Base-by-base conservation (phyloP, 2,888 invertebrate genomes). In the Cantharis rustica region DNA sequence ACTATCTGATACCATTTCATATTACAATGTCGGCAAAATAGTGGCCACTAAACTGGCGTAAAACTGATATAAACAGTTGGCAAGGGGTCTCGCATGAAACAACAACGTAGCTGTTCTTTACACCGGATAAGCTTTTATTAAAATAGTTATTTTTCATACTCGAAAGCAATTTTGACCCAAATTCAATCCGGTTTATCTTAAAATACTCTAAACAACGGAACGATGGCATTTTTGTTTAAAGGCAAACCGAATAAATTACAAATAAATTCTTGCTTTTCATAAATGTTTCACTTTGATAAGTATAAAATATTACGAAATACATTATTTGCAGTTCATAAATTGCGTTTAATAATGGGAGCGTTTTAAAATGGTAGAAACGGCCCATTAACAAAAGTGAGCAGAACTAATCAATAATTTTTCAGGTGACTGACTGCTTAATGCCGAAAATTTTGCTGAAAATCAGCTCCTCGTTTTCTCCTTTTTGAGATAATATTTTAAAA, bases 61-160 rank as follows among this genome's bases (percentile, higher is more conserved):
- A 82, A 82, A 81, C 82, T 82, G 82, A 82, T 82, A 82, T 80
- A 81, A 81, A 80, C 80, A 81, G 76, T 79, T 80, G 82, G 80
- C 81, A 81, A 80, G 80, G 78, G 75, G 73, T 71, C 75, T 71
- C 64, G 64, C 71, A 71, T 68, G 71, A 61, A 75, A 75, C 74
- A 69, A 20, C 70, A 68, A 70, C 16, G 61, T 64, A 61, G 16
- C 27, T 62, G 71, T 66, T 73, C 61, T 71, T 47, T 31, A 70
- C 31, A 66, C 72, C 73, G 69, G 73, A 73, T 73, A 70, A 73
- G 68, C 72, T 47, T 76, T 76, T 73, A 76, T 73, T 76, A 70
- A 76, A 70, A 71, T 70, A 71, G 61, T 70, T 71, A 26, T 66
- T 73, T 73, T 73, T 73, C 69, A 66, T 66, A 64, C 64, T 66